A percentile compares a stretch with the other conserved stretches of the same genome.
These are phyloP conservation scores for Candidula unifasciata DNA, from an alignment of 2,888 invertebrate genomes.

Conservation along the genomic window DNA sequence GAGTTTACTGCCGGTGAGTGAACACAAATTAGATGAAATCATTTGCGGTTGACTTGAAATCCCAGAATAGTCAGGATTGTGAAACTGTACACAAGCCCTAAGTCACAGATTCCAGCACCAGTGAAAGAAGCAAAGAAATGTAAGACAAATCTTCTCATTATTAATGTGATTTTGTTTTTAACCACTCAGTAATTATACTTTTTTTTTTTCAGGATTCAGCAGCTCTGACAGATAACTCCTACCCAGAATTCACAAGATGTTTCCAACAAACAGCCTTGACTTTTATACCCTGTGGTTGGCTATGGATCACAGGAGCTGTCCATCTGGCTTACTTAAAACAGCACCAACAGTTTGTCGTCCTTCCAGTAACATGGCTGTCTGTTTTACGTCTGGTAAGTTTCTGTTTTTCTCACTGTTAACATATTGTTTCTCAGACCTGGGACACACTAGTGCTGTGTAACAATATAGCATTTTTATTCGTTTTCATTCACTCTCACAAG, in stretches of 20 bases:
- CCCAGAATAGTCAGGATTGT: too few relatives aligned
- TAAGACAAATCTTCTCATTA: too few relatives aligned
- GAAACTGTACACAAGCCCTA: too few relatives aligned
- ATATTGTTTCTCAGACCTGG: too few relatives aligned
- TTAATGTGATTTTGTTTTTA: not conserved
- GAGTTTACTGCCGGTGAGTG: too few relatives aligned
- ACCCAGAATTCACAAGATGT: slow-evolving; percentile 89
- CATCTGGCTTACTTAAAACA: slow-evolving; percentile 63
- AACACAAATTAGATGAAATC: too few relatives aligned
- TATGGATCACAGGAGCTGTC: slow-evolving; percentile 87
- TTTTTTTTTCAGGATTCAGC: slow-evolving; percentile 24
- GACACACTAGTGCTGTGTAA: too few relatives aligned
- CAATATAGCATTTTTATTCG: too few relatives aligned
- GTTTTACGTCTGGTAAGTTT: slow-evolving; percentile 40
- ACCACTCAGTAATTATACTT: not conserved
- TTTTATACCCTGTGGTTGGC: slow-evolving; percentile 91
- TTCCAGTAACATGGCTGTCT: slow-evolving; percentile 39
- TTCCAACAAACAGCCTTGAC: slow-evolving; percentile 93
- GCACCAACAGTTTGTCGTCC: slow-evolving; percentile 33
- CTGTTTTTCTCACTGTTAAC: not conserved
- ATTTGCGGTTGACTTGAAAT: too few relatives aligned
- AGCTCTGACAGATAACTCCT: slow-evolving; percentile 49
- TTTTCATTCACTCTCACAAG: too few relatives aligned
- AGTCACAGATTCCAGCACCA: too few relatives aligned
- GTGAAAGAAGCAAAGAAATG: too few relatives aligned